phyloP scores from a whole-genome alignment of 2,888 invertebrate species.

The Allophyes oxyacanthae region DNA sequence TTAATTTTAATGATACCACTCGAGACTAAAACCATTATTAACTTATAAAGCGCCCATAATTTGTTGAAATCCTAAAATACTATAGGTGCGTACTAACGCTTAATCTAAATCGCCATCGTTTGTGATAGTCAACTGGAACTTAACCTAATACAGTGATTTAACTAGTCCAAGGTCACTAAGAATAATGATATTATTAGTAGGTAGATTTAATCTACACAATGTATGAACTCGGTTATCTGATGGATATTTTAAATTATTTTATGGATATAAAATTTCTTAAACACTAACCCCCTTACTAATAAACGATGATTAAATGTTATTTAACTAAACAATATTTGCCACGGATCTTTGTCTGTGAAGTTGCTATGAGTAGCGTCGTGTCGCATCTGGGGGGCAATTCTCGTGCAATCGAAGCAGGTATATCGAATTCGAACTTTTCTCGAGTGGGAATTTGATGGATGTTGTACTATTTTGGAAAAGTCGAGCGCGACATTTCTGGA shows the following conservation, averaged over 20 bases:
- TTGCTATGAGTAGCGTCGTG: no score
- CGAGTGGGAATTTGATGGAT: no score
- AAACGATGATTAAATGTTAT: no score
- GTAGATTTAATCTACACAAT: constrained; percentile 84
- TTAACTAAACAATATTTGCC: no score
- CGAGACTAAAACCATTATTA: constrained; percentile 45
- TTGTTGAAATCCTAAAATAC: constrained; percentile 46
- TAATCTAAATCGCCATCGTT: constrained; percentile 55
- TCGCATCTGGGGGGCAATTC: no score
- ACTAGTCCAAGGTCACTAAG: constrained; percentile 71
- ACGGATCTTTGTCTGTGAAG: no score
- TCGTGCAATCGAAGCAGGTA: no score
- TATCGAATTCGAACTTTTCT: no score
- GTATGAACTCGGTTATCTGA: constrained; percentile 60
- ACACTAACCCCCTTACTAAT: no score
- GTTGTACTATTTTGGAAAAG: no score
- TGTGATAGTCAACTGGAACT: constrained; percentile 62
- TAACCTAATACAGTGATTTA: constrained; percentile 74
- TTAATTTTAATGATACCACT: constrained; percentile 11
- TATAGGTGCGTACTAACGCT: constrained; percentile 57
- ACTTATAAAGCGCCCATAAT: constrained; percentile 26
- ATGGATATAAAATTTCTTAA: constrained; percentile 71
- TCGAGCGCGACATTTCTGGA: no score
- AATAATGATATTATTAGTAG: constrained; percentile 76
- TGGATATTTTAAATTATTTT: constrained; percentile 66